phyloP scores from a whole-genome alignment of 2,113 vertebrate genomes.

The Ictalurus punctatus region DNA sequence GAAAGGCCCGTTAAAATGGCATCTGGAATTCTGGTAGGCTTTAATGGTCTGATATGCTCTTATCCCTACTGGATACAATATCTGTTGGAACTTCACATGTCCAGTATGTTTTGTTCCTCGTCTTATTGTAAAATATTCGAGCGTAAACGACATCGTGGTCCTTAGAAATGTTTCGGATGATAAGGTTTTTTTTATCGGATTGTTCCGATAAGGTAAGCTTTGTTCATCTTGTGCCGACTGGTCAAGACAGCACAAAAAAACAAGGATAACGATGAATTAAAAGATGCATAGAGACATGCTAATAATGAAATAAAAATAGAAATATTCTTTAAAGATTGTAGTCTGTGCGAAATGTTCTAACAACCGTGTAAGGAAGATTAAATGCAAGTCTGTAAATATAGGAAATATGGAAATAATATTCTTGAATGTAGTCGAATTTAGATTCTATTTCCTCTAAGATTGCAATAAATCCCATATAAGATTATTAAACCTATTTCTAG shows the following conservation, averaged over 20 bases:
- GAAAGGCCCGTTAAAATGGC: not conserved
- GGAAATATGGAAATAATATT: too few relatives aligned
- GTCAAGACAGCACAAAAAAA: not conserved
- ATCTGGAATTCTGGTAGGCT: slow-evolving; percentile 6
- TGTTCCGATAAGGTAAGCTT: not conserved
- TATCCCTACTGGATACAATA: not conserved
- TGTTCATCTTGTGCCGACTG: not conserved
- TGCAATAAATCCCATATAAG: too few relatives aligned
- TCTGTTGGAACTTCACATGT: not conserved
- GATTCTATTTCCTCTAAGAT: too few relatives aligned
- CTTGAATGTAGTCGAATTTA: too few relatives aligned
- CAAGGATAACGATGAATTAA: not conserved
- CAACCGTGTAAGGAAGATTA: too few relatives aligned
- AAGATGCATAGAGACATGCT: not conserved
- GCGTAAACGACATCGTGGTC: not conserved
- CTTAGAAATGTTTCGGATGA: not conserved
- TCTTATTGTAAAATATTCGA: not conserved
- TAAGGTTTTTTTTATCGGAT: not conserved
- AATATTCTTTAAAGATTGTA: too few relatives aligned
- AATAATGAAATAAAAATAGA: not conserved
- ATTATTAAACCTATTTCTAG: too few relatives aligned
- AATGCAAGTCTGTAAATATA: too few relatives aligned
- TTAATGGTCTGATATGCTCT: slow-evolving; percentile 1
- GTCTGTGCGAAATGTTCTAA: too few relatives aligned
- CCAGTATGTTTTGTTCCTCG: not conserved